Evolutionary conservation across 2,113 vertebrate species (phyloP).

Genomic region (Crocuta crocuta): DNA sequence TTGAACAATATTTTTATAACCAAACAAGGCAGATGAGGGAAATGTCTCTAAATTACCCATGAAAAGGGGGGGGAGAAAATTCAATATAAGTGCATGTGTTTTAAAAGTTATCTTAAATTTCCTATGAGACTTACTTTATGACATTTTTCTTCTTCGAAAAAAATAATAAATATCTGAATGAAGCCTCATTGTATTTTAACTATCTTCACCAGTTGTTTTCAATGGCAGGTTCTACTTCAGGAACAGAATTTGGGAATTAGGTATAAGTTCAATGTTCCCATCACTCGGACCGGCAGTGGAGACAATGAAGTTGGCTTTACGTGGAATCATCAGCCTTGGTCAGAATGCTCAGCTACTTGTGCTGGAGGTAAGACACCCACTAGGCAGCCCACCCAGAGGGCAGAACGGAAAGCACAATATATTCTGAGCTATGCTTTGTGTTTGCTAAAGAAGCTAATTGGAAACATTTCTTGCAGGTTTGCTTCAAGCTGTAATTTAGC

Average conservation of each 20-base stretch:
- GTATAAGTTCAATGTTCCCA: constrained; percentile 98
- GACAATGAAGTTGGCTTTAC: constrained; percentile 98
- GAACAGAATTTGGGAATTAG: constrained; percentile 97
- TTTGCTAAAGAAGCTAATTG: constrained; percentile 82
- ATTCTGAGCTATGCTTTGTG: constrained; percentile 61
- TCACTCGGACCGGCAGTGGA: constrained; percentile 96
- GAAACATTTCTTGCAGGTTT: constrained; percentile 86
- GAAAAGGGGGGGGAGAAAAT: constrained; percentile 32
- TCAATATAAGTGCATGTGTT: neutral
- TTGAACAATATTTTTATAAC: constrained; percentile 43
- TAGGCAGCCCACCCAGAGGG: constrained; percentile 69
- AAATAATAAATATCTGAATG: constrained; percentile 53
- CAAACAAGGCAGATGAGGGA: constrained; percentile 28
- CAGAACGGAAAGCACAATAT: constrained; percentile 72
- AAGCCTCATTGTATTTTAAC: constrained; percentile 83
- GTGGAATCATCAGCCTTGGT: constrained; percentile 97
- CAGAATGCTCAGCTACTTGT: constrained; percentile 97
- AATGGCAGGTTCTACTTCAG: constrained; percentile 96
- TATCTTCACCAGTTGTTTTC: constrained; percentile 87
- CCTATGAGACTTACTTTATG: constrained; percentile 38
- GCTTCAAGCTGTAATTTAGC: constrained; percentile 81
- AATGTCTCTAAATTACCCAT: constrained; percentile 24
- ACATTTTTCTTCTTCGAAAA: constrained; percentile 65
- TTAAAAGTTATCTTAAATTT: constrained; percentile 44
- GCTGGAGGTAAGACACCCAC: constrained; percentile 92